These are phyloP conservation scores for Sminthurides bifidus DNA, from an alignment of 1,140 invertebrate genomes.

Conservation along the genomic window DNA sequence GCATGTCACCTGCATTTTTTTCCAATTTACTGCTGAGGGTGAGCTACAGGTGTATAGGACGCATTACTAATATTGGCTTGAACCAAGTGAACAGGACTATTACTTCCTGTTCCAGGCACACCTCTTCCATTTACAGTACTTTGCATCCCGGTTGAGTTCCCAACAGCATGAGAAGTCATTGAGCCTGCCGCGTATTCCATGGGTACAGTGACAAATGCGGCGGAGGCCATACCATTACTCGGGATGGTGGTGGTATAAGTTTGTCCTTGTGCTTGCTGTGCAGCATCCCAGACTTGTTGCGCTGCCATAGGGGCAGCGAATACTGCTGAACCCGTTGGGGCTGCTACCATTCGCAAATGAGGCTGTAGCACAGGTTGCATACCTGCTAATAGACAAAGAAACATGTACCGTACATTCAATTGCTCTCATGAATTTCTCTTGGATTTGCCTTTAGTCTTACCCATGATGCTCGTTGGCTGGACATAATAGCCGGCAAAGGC, in stretches of 20 bases:
- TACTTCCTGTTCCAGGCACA: not conserved
- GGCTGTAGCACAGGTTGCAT: slow-evolving; percentile 3
- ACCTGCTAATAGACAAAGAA: not conserved
- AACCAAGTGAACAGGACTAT: not conserved
- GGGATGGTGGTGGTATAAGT: not conserved
- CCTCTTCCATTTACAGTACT: too few relatives aligned
- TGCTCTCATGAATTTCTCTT: not conserved
- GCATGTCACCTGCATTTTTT: too few relatives aligned
- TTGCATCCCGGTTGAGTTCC: not conserved
- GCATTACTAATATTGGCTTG: too few relatives aligned
- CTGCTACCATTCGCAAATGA: not conserved
- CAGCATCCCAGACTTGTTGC: not conserved
- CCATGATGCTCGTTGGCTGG: slow-evolving; percentile 18
- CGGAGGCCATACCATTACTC: not conserved
- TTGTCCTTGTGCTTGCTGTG: slow-evolving; percentile 6
- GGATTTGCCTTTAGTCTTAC: slow-evolving; percentile 4
- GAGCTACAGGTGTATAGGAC: too few relatives aligned
- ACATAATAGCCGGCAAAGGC: slow-evolving; percentile 21
- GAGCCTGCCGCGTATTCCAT: not conserved
- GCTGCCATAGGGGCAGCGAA: not conserved
- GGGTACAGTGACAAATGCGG: not conserved
- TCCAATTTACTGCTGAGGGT: too few relatives aligned
- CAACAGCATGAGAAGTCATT: not conserved
- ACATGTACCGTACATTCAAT: not conserved
- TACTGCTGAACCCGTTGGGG: not conserved